phyloP scores from a whole-genome alignment of 2,113 vertebrate genomes.

The Platysteira castanea region DNA sequence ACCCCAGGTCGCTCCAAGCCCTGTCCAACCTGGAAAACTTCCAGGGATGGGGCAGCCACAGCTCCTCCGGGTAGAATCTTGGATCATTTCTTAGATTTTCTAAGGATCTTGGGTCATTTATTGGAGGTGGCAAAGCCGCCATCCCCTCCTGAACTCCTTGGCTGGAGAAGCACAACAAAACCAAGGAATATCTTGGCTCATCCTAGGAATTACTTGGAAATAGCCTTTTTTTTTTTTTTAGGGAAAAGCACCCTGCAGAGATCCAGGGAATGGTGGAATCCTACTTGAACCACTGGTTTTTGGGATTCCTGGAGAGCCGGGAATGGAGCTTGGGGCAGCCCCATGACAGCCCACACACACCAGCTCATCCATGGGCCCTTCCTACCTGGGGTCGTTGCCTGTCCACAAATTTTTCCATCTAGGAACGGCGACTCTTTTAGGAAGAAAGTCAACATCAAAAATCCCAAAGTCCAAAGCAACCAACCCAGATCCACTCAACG shows the following conservation, averaged over 20 bases:
- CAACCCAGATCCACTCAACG: not conserved
- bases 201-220: not conserved
- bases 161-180: not conserved
- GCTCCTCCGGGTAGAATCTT: not conserved
- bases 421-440: fast-evolving
- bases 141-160: not conserved
- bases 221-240: not conserved
- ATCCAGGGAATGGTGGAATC: not conserved
- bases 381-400: fast-evolving
- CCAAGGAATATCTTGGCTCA: not conserved
- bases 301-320: not conserved
- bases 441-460: fast-evolving
- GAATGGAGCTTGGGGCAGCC: not conserved
- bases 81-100: not conserved
- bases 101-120: not conserved
- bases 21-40: not conserved
- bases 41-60: not conserved
- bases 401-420: not conserved
- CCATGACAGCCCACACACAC: not conserved
- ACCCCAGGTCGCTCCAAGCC: not conserved
- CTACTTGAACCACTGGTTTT: fast-evolving
- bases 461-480: not conserved
- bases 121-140: not conserved
- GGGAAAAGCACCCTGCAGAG: not conserved
- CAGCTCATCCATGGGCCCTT: not conserved